Base-by-base conservation (phyloP, 2,797 vertebrate species). In the Microtus agrestis region DNA sequence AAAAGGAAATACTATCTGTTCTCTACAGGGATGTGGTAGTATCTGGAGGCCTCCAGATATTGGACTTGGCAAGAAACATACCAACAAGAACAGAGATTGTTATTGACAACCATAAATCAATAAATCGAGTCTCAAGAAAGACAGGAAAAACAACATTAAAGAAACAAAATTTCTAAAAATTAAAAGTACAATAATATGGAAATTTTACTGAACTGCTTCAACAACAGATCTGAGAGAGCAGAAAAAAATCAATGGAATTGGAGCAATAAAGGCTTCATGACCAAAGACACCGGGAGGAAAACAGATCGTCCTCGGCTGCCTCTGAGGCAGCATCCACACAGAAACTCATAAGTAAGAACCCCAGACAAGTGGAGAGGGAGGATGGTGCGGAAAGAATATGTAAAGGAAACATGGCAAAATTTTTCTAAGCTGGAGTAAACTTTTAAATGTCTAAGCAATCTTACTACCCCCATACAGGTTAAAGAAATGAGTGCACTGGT, bases 271-370 rank as follows among this genome's bases (percentile, higher is more conserved):
- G 84, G 13, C 12, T 2, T 63, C 13, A 43, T 51, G 14, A 21
- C 1, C 80, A 46, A 34, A 25, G 31, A 34, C 59, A 67, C 1
- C 7, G 29, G 29, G 2, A 56, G 29, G 48, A 78, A n/a, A 12
- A 69, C 17, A 1, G 9, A 63, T 61, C 21, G 34, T 43, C 61
- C 27, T 21, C 13, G 23, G 34, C 78, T 61, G 31, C 23, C 13
- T 6, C 1, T 0, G 19, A n/a, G 34, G 48, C 37, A 46, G 27
- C 15, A 15, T 37, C 37, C 48, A 69, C 61, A 48, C 12, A 23
- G 0, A 17, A 4, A 5, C 3, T 27, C 2, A 0, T 0, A 19
- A 67, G 10, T 25, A 3, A 25, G 0, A 19, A 27, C 25, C 73
- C 37, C 14, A 12, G n/a, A 19, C 27, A 5, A 19, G 5, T 23